Evolutionary conservation across 2,797 vertebrate genomes (phyloP).

Genomic region (Eulemur mongoz): DNA sequence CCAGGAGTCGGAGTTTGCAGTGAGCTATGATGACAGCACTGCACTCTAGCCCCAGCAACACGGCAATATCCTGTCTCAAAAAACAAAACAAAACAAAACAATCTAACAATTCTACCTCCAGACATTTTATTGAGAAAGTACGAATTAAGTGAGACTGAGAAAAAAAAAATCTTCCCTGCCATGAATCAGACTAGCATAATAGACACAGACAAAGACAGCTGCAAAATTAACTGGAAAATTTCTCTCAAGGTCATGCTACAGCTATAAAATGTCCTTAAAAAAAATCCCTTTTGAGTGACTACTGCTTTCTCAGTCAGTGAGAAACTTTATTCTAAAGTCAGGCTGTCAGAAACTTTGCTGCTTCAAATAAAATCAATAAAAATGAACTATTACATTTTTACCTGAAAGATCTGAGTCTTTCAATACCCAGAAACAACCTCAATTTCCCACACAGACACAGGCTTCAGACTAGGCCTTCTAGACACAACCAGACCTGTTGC

Average conservation of each 20-base stretch:
- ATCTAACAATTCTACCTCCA: neutral
- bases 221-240: neutral
- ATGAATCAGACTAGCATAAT: neutral
- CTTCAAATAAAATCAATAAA: neutral
- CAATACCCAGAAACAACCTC: neutral
- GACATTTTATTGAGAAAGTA: neutral
- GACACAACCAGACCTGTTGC: too few relatives aligned
- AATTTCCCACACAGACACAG: neutral
- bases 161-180: neutral
- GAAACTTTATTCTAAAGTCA: neutral
- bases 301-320: neutral
- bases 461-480: neutral
- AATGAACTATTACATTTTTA: neutral
- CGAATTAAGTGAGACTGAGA: neutral
- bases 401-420: neutral
- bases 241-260: neutral
- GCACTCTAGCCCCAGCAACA: too few relatives aligned
- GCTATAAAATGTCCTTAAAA: neutral
- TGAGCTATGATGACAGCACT: too few relatives aligned
- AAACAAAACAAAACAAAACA: neutral
- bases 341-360: neutral
- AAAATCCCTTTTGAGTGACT: neutral
- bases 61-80: too few relatives aligned
- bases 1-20: too few relatives aligned
- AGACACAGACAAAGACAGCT: neutral